A percentile compares a stretch with the other conserved stretches of the same genome.
Evolutionary conservation across 2,888 invertebrate genomes (phyloP).

Genomic region (Aspidiotus rigidus): DNA sequence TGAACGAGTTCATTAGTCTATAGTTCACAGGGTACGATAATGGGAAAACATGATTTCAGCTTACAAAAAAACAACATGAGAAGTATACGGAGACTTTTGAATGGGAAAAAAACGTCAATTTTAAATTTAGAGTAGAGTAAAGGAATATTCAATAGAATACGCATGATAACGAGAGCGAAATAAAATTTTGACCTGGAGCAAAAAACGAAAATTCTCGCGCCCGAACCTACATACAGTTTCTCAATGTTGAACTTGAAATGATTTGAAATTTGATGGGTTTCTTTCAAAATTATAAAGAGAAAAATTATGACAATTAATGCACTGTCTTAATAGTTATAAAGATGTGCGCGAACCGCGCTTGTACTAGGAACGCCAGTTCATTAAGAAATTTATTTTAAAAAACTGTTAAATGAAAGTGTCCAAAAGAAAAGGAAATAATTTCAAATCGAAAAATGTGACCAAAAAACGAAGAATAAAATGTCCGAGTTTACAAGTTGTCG

Average conservation of each 20-base stretch:
- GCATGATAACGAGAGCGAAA: slow-evolving; percentile 20
- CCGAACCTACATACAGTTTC: slow-evolving; percentile 19
- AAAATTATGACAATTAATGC: too few relatives aligned
- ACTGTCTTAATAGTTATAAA: too few relatives aligned
- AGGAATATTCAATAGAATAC: slow-evolving; percentile 19
- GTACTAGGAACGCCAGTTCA: too few relatives aligned
- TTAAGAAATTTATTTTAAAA: too few relatives aligned
- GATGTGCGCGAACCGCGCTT: too few relatives aligned
- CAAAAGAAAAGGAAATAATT: too few relatives aligned
- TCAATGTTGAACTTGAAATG: slow-evolving; percentile 23
- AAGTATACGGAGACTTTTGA: slow-evolving; percentile 14
- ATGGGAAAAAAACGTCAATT: slow-evolving; percentile 11
- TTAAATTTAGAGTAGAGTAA: slow-evolving; percentile 14
- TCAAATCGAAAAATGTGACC: too few relatives aligned
- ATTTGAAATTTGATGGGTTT: slow-evolving; percentile 18
- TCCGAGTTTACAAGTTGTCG: too few relatives aligned
- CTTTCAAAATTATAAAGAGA: slow-evolving; percentile 16
- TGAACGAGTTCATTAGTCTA: slow-evolving; percentile 15
- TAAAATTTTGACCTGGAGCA: slow-evolving; percentile 20
- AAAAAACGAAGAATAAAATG: too few relatives aligned
- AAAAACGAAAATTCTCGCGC: slow-evolving; percentile 17
- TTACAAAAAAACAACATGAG: slow-evolving; percentile 15
- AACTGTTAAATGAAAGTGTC: too few relatives aligned
- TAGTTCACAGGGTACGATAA: slow-evolving; percentile 14
- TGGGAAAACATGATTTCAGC: slow-evolving; percentile 15